Conservation (phyloP, 2,888 invertebrate genomes). For the Beris morrisii region DNA sequence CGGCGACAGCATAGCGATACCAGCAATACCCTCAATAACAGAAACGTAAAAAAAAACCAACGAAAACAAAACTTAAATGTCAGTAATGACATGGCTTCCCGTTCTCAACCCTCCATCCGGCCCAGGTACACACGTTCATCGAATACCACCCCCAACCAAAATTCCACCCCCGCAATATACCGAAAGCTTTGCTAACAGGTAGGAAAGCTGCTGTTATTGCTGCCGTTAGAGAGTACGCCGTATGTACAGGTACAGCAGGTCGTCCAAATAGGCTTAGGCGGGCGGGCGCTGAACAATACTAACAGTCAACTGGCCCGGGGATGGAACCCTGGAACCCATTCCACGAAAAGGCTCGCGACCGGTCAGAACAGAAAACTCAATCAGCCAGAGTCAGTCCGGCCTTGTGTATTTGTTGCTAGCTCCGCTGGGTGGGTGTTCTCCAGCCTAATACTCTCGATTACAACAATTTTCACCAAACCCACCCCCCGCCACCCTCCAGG, state of each 20-base stretch:
- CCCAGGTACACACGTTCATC: conserved; percentile 2
- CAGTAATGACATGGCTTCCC: conserved; percentile 19
- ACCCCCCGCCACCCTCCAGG: no score
- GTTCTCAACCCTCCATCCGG: conserved; percentile 1
- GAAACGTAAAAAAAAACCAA: neutral
- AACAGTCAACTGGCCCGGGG: conserved; percentile 6
- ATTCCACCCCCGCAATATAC: conserved; percentile 14
- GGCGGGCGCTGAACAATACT: conserved; percentile 17
- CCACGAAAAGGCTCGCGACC: conserved; percentile 22
- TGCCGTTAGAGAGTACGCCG: conserved; percentile 21
- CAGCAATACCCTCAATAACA: conserved; percentile 14
- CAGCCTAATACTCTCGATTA: no score
- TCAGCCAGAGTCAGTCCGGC: neutral
- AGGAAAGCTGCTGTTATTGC: conserved; percentile 20
- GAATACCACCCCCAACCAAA: conserved; percentile 4
- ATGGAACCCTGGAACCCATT: conserved; percentile 8
- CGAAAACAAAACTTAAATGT: conserved; percentile 22
- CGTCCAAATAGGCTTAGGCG: conserved; percentile 16
- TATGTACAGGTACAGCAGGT: conserved; percentile 5
- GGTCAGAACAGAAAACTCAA: conserved; percentile 9
- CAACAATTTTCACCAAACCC: no score
- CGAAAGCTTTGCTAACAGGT: conserved; percentile 27
- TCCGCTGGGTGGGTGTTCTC: no score
- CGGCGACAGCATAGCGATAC: no score
- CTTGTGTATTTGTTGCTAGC: neutral